Base-by-base conservation (phyloP, 2,113 vertebrate species). In the Aplodontia rufa region DNA sequence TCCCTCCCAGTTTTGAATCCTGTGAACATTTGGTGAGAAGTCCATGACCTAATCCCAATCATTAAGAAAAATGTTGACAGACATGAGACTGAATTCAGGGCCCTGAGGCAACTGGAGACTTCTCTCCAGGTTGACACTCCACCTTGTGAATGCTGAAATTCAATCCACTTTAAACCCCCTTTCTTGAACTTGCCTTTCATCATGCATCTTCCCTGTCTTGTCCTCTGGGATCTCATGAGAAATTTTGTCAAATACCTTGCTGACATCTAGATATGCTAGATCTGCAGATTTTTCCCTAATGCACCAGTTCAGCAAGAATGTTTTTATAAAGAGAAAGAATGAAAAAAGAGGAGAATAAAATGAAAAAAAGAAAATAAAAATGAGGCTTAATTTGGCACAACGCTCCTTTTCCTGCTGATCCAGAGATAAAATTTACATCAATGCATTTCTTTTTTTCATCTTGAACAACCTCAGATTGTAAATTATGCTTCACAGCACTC, bases 151-250 rank as follows among this genome's bases (percentile, higher is more conserved):
- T 49, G 49, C 76, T 72, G 84, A 87, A 72, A 71, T 81, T 45
- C 71, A 71, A 5, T 81, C 66, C 16, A 8, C 49, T 90, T 58
- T 87, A 47, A 92, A 81, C 12, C 47, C 58, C 24, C 26, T 32
- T 93, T 53, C 69, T 74, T 47, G 19, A 58, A 7, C 72, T 80
- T 85, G 84, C 81, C 88, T 37, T 90, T 90, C 13, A 16, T 64
- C 82, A 55, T 71, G 69, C 47, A 62, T 45, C 81, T 94, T 49
- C 17, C 69, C 80, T 84, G 30, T 55, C 58, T 47, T 62, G 17
- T 90, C 96, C 78, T 74, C 58, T 55, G 79, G 79, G 82, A 88
- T 85, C 60, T 91, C 94, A 58, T 64, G 90, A 90, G 79, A 95
- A 64, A 92, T 32, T 93, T 94, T 95, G 81, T 94, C 71, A 74